Evolutionary conservation across 1,140 invertebrate species (phyloP), one percentile per base, ranked within the genome.

Genomic region (Andricus grossulariae): DNA sequence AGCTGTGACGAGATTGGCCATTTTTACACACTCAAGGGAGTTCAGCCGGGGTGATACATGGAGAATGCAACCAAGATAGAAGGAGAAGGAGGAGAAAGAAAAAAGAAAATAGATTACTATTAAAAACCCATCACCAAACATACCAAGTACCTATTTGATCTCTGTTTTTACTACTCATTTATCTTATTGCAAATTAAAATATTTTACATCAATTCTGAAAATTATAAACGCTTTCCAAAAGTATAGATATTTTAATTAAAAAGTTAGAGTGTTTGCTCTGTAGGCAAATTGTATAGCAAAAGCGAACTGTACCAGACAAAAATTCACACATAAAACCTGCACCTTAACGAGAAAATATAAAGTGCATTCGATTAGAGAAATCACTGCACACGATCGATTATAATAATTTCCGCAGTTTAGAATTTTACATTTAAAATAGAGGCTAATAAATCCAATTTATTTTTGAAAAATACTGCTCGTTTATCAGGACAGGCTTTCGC

Each of bases 61-160:
- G 60, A 77, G 49, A 51, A 45, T 71, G 21, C 54, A 21, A 76
- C 25, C 25, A 32, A 72, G 51, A 74, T 4, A 74, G 71, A 78
- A 51, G 71, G 73, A 78, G 3, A 51, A 25, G 72, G 80, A 72
- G 71, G 75, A 82, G 49, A 77, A 85, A 74, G 80, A 84, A 83
- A 86, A 83, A 89, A 89, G 84, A 89, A 86, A 88, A 88, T 79
- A 91, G 86, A 88, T 84, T 85, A 88, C 83, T 83, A 80, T 82
- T 82, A 73, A 72, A 81, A 73, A 81, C 82, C 76, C 80, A 76
- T 78, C 75, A 83, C 78, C 82, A 79, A 70, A 75, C 76, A 19
- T 75, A 66, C 60, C 60, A 66, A 66, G 32, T n/a, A 66, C 39
- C 25, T 66, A 66, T 15, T 32, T 45, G n/a, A 66, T 66, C 25